These are phyloP conservation scores for Acanthosoma haemorrhoidale DNA, from an alignment of 2,888 invertebrate species.

Conservation along the genomic window DNA sequence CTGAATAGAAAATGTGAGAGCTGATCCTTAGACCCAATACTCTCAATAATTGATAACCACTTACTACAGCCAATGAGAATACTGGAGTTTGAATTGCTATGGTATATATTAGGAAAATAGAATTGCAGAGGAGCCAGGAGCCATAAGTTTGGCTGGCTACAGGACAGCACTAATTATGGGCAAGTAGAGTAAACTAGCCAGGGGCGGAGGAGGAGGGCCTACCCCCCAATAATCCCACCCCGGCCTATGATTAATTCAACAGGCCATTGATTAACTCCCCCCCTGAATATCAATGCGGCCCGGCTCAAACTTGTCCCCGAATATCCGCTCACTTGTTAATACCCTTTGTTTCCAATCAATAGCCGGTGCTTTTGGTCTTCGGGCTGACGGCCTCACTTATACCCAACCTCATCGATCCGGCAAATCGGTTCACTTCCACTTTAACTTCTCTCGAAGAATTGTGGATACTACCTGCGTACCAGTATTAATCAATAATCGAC, in stretches of 20 bases:
- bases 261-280: constrained; percentile 29
- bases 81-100: no score
- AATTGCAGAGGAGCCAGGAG: neutral
- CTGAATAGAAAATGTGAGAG: no score
- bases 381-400: neutral
- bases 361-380: neutral
- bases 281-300: constrained; percentile 27
- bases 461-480: no score
- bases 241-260: constrained; percentile 29
- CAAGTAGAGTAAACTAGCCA: constrained; percentile 14
- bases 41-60: no score
- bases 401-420: no score
- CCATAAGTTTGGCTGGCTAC: neutral
- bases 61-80: no score
- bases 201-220: neutral
- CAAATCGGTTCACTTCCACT: no score
- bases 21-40: no score
- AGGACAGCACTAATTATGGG: constrained; percentile 8
- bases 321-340: constrained; percentile 22
- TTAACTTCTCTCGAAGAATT: no score
- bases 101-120: neutral
- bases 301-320: constrained; percentile 21
- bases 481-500: no score
- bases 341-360: constrained; percentile 24
- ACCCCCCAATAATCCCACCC: constrained; percentile 23